Evolutionary conservation across 1,140 invertebrate genomes (phyloP), one percentile per base, ranked within the genome.

Genomic region (Periplaneta americana): DNA sequence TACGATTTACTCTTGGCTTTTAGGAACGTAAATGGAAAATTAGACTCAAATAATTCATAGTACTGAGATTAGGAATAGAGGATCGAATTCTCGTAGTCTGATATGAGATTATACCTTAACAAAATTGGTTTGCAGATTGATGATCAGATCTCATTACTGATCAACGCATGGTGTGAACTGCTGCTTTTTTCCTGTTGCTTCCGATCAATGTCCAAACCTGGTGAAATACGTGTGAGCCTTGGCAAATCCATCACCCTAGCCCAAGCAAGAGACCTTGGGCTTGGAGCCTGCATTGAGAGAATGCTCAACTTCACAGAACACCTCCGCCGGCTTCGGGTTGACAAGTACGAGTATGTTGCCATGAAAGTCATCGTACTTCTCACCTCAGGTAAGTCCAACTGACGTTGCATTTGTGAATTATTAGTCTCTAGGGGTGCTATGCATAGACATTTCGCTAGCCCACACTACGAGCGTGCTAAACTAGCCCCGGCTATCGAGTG

Each of bases 121-220:
- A n/a, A n/a, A n/a, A n/a, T 85, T 84, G 85, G 82, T 84, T 87
- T 88, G 17, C 86, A 96, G 95, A 97, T 97, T 85, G 97, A 98
- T 89, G 98, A 99, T 91, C 98, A 99, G 89, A 99, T 98, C 83
- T 95, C 97, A 85, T 89, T 99, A 84, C 92, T 99, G 57, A 98
- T 99, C 85, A 99, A 99, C 88, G 98, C 97, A 74, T 99, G 98
- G 98, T 98, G 97, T 88, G 98, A 99, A 88, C 88, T 99, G 79
- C 88, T 99, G 81, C 91, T 98, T 36, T 95, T 99, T 86, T 98
- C 96, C 31, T 98, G 96, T 88, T 97, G 96, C 86, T 97, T 96
- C 89, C 93, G 96, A 37, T 96, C 96, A 18, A 95, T 97, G 88
- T 91, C 93, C 77, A 95, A 94, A 37, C 96, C 96, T 1, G 96